Conservation (phyloP, 2,113 vertebrate species). For the Catharus fuscescens region DNA sequence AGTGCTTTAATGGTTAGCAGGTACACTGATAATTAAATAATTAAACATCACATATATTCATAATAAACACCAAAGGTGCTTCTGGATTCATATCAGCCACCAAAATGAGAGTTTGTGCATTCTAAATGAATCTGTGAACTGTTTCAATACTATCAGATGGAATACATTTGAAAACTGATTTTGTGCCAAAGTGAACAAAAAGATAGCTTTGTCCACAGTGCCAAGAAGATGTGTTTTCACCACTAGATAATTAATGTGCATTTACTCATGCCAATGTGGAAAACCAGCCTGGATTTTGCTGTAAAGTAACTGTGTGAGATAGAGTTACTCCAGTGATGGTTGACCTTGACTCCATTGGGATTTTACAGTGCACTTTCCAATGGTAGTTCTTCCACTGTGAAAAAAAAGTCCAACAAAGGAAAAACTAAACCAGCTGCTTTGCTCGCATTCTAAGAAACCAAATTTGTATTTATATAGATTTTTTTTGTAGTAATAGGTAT, state of each 20-base stretch:
- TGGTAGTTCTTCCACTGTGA: background rate
- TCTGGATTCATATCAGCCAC: background rate
- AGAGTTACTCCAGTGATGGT: background rate
- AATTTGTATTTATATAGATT: background rate
- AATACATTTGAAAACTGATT: conserved; percentile 15
- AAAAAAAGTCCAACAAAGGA: background rate
- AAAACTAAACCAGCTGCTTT: background rate
- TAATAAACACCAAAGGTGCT: background rate
- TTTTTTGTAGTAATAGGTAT: background rate
- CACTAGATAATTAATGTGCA: background rate
- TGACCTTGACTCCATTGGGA: background rate
- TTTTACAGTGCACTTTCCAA: background rate
- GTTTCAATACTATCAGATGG: background rate
- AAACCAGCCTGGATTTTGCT: conserved; percentile 15
- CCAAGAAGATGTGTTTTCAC: conserved; percentile 26
- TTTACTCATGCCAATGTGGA: background rate
- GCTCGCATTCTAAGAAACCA: background rate
- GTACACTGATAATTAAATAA: background rate
- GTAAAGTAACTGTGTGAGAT: background rate
- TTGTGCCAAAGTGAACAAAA: conserved; percentile 13
- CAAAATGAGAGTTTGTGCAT: background rate
- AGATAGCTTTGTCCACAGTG: background rate
- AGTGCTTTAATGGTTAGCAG: background rate
- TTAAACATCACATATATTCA: background rate
- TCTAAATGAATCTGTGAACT: background rate